Evolutionary conservation across 2,888 invertebrate genomes (phyloP).

Genomic region (Philopedon plagiatum): DNA sequence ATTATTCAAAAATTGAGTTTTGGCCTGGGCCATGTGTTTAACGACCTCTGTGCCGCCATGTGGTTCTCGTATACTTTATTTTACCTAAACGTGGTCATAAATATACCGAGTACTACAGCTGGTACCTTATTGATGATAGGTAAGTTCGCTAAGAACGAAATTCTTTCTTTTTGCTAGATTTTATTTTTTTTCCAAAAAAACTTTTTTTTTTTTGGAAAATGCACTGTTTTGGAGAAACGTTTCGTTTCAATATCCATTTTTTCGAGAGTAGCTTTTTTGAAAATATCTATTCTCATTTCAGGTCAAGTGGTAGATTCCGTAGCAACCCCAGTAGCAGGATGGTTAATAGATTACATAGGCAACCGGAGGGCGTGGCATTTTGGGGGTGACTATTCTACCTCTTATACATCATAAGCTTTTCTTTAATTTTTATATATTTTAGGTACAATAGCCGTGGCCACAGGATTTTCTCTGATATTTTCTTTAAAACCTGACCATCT

Average conservation of each 20-base stretch:
- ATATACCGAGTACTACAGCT: constrained; percentile 73
- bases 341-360: constrained; percentile 84
- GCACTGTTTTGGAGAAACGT: no score
- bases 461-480: constrained; percentile 86
- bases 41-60: constrained; percentile 93
- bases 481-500: constrained; percentile 74
- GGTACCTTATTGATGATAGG: constrained; percentile 81
- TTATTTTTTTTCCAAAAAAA: no score
- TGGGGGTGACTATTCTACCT: constrained; percentile 74
- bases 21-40: constrained; percentile 88
- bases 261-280: no score
- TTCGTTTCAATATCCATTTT: no score
- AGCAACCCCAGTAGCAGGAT: constrained; percentile 87
- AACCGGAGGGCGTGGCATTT: constrained; percentile 89
- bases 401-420: not conserved
- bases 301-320: constrained; percentile 90
- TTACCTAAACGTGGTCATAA: constrained; percentile 78
- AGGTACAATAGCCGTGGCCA: constrained; percentile 78
- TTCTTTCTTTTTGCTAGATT: no score
- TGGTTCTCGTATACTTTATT: constrained; percentile 95
- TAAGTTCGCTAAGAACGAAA: constrained; percentile 55
- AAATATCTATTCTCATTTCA: no score
- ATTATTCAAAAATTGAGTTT: constrained; percentile 71
- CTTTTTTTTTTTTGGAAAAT: no score
- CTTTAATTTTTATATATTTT: constrained; percentile 43